Percentiles rank a stretch among this genome's conserved stretches.
These are phyloP conservation scores for Morus bassanus DNA, from an alignment of 2,797 vertebrate species.

Conservation along the genomic window DNA sequence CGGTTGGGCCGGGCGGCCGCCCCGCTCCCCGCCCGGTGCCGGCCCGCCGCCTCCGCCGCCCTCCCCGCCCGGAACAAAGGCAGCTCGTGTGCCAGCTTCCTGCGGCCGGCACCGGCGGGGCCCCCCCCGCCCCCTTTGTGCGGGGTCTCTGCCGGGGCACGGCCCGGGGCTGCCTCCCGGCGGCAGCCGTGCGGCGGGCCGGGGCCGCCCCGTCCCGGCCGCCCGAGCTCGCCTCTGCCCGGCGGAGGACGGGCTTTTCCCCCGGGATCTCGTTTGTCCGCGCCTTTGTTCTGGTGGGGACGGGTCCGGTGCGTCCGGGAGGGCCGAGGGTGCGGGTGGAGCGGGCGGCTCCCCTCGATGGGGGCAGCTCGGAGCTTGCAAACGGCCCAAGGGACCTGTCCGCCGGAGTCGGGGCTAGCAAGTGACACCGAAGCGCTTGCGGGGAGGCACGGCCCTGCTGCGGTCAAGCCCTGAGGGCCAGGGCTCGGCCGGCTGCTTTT, in stretches of 20 bases:
- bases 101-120: not conserved
- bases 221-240: not conserved
- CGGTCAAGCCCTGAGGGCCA: not conserved
- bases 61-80: conserved; percentile 26
- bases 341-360: not conserved
- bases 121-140: not conserved
- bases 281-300: conserved; percentile 36
- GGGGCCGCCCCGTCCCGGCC: too few species aligned
- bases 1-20: not conserved
- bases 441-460: not conserved
- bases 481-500: not conserved
- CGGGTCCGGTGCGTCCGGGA: not conserved
- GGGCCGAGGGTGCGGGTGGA: not conserved
- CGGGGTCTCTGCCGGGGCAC: not conserved
- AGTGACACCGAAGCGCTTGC: not conserved
- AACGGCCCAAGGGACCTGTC: not conserved
- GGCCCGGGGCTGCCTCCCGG: not conserved
- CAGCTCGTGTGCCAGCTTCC: conserved; percentile 13
- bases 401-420: rapidly evolving
- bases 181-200: not conserved
- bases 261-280: not conserved
- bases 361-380: not conserved
- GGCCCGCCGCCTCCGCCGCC: not conserved
- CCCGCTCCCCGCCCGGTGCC: not conserved
- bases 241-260: rapidly evolving